Conservation (phyloP, 1,140 invertebrate species). For the Saxidomus purpurata region DNA sequence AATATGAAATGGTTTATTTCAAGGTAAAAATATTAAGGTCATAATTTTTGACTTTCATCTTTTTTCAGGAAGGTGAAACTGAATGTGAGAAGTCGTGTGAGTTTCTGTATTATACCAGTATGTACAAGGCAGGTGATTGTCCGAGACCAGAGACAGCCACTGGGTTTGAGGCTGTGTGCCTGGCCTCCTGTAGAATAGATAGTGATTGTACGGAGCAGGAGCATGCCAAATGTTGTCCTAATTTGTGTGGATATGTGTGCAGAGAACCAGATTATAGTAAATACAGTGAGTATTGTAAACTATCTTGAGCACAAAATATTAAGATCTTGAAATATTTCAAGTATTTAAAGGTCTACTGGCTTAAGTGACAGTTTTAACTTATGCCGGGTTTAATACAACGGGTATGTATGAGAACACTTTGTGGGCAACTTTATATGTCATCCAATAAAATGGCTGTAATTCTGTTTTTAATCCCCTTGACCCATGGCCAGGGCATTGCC, state of each 20-base stretch:
- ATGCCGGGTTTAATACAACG: no score
- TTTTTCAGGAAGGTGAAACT: conserved; percentile 56
- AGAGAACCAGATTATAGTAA: conserved; percentile 51
- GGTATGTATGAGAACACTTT: no score
- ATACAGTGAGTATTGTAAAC: conserved; percentile 42
- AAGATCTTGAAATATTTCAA: neutral
- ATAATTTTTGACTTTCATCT: no score
- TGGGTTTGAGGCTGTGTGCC: conserved; percentile 61
- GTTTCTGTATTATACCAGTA: conserved; percentile 51
- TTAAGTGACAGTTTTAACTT: no score
- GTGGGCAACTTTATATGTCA: no score
- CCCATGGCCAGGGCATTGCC: no score
- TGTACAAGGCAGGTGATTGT: conserved; percentile 53
- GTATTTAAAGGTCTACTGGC: no score
- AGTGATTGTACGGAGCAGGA: conserved; percentile 35
- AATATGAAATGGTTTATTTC: no score
- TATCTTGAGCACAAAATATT: neutral
- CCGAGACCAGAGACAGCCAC: conserved; percentile 48
- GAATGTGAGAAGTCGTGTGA: conserved; percentile 57
- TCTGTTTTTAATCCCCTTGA: no score
- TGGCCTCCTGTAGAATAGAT: conserved; percentile 53
- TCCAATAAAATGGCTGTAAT: no score
- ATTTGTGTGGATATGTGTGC: conserved; percentile 62
- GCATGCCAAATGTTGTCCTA: conserved; percentile 54
- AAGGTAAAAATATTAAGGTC: no score